Conservation (phyloP, 2,113 vertebrate genomes). For the Megaceryle torquata region DNA sequence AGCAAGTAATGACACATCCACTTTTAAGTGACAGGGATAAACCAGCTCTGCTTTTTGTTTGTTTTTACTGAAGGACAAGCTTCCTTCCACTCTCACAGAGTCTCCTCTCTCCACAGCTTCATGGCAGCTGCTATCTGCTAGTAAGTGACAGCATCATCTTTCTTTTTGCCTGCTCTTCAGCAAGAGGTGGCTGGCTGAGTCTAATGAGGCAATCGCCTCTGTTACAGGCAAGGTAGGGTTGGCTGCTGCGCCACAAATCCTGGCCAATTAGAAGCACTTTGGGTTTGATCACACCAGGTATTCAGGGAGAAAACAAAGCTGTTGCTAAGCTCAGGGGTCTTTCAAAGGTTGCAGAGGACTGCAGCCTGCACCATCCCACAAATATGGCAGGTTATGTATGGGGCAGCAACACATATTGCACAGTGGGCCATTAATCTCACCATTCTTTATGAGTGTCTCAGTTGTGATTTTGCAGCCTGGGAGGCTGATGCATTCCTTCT, state of each 20-base stretch:
- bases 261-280: background rate
- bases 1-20: background rate
- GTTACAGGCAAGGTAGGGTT: background rate
- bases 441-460: background rate
- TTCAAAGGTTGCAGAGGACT: background rate
- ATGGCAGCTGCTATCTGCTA: background rate
- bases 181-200: background rate
- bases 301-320: background rate
- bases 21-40: background rate
- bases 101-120: background rate
- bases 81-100: background rate
- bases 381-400: rapidly evolving
- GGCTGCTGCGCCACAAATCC: background rate
- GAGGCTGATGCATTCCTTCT: background rate
- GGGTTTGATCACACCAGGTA: background rate
- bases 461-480: background rate
- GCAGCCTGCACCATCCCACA: background rate
- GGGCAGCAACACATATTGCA: background rate
- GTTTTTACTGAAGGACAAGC: background rate
- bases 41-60: background rate
- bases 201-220: background rate
- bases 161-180: background rate
- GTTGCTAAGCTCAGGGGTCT: background rate
- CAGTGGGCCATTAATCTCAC: background rate
- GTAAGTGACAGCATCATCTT: background rate